Conservation (phyloP, 1,140 invertebrate genomes). For the Drosophila sp. region DNA sequence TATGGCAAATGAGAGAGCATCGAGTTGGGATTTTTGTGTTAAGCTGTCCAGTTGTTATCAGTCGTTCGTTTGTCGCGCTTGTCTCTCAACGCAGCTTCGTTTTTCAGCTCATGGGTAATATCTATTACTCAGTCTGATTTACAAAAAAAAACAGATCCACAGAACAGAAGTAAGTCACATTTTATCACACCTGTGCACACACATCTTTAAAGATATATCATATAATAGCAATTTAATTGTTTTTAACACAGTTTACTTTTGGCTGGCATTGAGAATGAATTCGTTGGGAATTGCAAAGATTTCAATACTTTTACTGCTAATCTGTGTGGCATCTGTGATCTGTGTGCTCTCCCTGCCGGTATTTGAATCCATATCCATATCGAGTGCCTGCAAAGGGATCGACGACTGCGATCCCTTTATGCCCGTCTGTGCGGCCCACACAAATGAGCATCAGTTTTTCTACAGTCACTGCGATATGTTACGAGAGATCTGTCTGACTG, state of each 20-base stretch:
- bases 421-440: conserved; percentile 63
- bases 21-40: conserved; percentile 34
- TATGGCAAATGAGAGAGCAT: conserved; percentile 18
- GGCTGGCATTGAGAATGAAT: conserved; percentile 14
- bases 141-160: too few relatives aligned
- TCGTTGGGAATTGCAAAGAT: conserved; percentile 27
- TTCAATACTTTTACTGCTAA: conserved; percentile 45
- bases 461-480: conserved; percentile 81
- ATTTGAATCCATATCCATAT: conserved; percentile 27
- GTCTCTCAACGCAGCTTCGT: conserved; percentile 24
- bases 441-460: conserved; percentile 78
- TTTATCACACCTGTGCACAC: conserved; percentile 17
- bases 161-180: conserved; percentile 10
- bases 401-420: conserved; percentile 68
- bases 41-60: conserved; percentile 58
- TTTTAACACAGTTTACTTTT: not conserved
- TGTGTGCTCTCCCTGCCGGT: conserved; percentile 54
- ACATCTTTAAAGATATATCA: not conserved
- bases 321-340: conserved; percentile 41
- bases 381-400: conserved; percentile 48
- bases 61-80: conserved; percentile 50
- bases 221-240: not conserved
- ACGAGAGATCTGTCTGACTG: conserved; percentile 74
- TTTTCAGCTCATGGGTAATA: not conserved
- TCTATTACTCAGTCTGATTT: conserved; percentile 18